Conservation (phyloP, 37 sponge, comb jelly and placozoan genomes). For the Oopsacas minuta region DNA sequence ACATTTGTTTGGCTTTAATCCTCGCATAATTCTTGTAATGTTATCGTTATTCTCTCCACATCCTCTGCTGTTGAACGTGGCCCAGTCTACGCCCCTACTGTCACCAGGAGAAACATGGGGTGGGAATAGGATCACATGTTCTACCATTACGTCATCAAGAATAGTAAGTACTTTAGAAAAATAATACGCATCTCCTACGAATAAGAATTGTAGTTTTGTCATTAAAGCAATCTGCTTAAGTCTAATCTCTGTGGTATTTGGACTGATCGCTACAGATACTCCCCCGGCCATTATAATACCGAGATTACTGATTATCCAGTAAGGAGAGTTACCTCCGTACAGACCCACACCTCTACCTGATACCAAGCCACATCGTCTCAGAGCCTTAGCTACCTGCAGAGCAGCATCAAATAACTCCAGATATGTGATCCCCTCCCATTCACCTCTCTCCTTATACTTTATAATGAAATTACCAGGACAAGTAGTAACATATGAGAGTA, state of each 20-base stretch:
- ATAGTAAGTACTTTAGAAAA: neutral
- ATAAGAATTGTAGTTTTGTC: neutral
- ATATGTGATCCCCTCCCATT: neutral
- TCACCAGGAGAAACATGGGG: neutral
- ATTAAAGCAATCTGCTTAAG: neutral
- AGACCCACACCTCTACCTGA: neutral
- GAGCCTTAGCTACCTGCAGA: neutral
- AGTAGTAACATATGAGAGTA: neutral
- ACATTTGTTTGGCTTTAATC: neutral
- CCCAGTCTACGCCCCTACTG: neutral
- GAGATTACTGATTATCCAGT: neutral
- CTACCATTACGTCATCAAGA: neutral
- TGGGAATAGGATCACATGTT: neutral
- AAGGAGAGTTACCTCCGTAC: neutral
- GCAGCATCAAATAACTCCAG: neutral
- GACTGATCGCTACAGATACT: neutral
- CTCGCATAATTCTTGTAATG: neutral
- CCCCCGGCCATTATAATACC: slow-evolving; percentile 8
- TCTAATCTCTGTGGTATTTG: neutral
- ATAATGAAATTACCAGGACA: neutral
- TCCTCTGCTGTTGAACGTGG: neutral
- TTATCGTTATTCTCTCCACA: neutral
- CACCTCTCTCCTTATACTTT: neutral
- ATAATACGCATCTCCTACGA: neutral
- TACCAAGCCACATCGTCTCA: neutral